Base-by-base conservation (phyloP, 2,113 vertebrate genomes). In the Ammodytes marinus region DNA sequence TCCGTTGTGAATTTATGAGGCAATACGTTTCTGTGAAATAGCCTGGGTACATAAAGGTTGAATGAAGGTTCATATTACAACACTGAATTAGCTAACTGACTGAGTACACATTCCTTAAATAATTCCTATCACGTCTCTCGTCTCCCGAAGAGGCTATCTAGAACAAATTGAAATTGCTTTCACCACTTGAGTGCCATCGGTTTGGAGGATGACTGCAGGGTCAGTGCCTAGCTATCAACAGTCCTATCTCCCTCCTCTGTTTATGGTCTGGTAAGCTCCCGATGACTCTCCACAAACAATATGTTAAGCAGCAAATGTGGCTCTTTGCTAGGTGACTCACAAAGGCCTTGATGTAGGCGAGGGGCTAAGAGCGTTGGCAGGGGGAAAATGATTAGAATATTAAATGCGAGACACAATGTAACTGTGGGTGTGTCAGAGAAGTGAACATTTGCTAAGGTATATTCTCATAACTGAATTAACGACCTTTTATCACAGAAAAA, bases 141-240 rank as follows among this genome's bases (percentile, higher is more conserved):
- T 86, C 78, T 57, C 66, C 27, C 9, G 11, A 39, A 74, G 79
- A 84, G 82, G 84, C 85, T 74, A 85, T 74, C 57, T 54, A 8
- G 40, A 66, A 53, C 57, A 79, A 86, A 88, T 55, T 74, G 64
- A 84, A 88, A 74, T 74, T 72, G 72, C 70, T 65, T 84, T 86
- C 63, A 67, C 37, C 61, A 66, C 72, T 88, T 68, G 63, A 88
- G 80, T 8, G 73, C 61, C 59, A 64, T 76, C 2, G 10, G 84
- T 74, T 89, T 87, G 77, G 83, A 76, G 72, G 69, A 79, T 52
- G 82, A 79, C 68, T 64, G 4, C 19, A 1, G 46, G 79, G 81
- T 58, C 86, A 86, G 70, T 54, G 0, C 2, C 54, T 27, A 71
- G 64, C 74, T 47, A 80, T 87, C 75, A 76, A 42, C 27, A 57